Evolutionary conservation across 2,888 invertebrate genomes (phyloP).

Genomic region (Synergus japonicus): DNA sequence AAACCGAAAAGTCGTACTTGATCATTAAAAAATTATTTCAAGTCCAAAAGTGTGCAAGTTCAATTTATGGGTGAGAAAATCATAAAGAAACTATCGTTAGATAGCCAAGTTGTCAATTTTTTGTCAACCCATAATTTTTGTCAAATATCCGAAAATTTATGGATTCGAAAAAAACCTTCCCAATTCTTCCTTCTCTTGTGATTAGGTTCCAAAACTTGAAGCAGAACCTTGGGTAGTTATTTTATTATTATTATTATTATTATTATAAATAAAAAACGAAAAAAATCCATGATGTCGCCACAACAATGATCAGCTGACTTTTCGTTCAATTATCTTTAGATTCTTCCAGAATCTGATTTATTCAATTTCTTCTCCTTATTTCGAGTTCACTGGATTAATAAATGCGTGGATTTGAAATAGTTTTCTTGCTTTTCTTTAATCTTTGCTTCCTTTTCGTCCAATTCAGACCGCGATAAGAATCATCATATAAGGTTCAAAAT

Average conservation of each 20-base stretch:
- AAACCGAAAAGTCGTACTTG: neutral
- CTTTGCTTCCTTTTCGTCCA: neutral
- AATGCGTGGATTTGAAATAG: neutral
- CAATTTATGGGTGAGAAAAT: neutral
- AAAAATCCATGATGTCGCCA: neutral
- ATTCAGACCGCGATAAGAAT: neutral
- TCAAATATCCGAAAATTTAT: neutral
- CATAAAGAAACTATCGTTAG: neutral
- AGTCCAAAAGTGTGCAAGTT: neutral
- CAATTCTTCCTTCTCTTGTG: neutral
- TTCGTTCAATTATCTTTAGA: neutral
- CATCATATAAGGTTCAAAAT: neutral
- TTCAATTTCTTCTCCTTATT: neutral
- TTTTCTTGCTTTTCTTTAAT: neutral
- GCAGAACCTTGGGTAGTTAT: neutral
- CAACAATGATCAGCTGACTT: conserved; percentile 7
- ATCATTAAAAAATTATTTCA: neutral
- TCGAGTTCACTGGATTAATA: neutral
- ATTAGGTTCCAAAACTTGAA: neutral
- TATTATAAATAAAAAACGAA: neutral
- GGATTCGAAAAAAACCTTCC: neutral
- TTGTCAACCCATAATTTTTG: neutral
- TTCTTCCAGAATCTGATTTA: neutral
- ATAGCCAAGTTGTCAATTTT: neutral
- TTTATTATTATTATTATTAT: neutral